Evolutionary conservation across 1,140 invertebrate genomes (phyloP), one percentile per base, ranked within the genome.

Genomic region (Gryllus bimaculatus): DNA sequence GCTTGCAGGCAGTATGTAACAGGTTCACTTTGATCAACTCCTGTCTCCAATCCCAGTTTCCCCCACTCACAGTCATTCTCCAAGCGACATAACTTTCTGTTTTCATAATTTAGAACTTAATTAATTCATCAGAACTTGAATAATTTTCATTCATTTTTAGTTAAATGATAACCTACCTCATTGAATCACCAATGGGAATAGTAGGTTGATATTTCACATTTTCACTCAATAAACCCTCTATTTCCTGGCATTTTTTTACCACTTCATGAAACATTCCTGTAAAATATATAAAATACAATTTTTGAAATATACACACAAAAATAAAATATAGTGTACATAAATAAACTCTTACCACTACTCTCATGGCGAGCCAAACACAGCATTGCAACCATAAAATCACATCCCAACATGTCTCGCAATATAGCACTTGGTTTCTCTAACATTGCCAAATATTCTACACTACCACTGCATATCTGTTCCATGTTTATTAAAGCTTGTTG

Each of bases 281-380:
- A 82, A 82, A 80, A 47, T 80, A n/a, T 76, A 78, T 54, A 54
- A 20, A 78, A 20, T 21, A 20, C 18, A 77, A 47, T 47, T 77
- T 3, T 48, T 20, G 2, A 5, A 48, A 48, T 47, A 54, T 66
- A 54, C 54, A 79, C 73, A 76, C 26, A 75, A 76, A 75, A 77
- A 48, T 73, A 73, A 13, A 73, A 10, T 75, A 15, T 76, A 47
- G 48, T 21, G 76, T 66, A 12, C 12, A 80, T 48, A 66, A 48
- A 48, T 21, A 39, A 39, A 47, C 12, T 80, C 81, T 77, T 81
- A 88, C 87, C 87, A 86, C 87, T 86, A 79, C 93, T 90, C 83
- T 93, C 92, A 82, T 93, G 90, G 82, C 92, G 93, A 8, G 93
- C 93, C 77, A 95, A 88, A 85, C 93, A 95, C 82, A 95, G 90